Percentiles rank a stretch among this genome's conserved stretches.
These are phyloP conservation scores for Emmelina monodactyla DNA, from an alignment of 2,888 invertebrate species.

Conservation along the genomic window DNA sequence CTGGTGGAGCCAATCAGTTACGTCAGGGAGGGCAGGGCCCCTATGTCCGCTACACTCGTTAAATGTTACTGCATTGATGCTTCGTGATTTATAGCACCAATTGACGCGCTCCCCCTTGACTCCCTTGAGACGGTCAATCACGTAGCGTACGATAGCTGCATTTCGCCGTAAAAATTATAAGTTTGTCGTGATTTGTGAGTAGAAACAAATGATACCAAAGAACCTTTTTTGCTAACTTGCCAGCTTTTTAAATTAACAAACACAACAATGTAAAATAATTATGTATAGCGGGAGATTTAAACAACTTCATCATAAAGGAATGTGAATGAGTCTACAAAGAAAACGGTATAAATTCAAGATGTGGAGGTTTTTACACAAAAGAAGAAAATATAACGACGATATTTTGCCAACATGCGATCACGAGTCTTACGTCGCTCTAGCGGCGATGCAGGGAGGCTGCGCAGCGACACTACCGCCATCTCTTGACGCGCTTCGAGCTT, in stretches of 20 bases:
- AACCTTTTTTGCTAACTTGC: too few species aligned
- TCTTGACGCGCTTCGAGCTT: slow-evolving; percentile 57
- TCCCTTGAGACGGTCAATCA: neutral
- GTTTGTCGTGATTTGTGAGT: too few species aligned
- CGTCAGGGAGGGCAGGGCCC: neutral
- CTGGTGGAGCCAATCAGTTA: too few species aligned
- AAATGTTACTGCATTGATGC: slow-evolving; percentile 25
- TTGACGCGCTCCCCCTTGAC: slow-evolving; percentile 26
- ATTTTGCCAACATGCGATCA: slow-evolving; percentile 34
- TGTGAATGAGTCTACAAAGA: slow-evolving; percentile 52
- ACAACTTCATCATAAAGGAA: slow-evolving; percentile 20
- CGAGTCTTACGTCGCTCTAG: slow-evolving; percentile 53
- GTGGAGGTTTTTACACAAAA: slow-evolving; percentile 57
- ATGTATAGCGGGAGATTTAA: too few species aligned
- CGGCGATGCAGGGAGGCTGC: slow-evolving; percentile 54
- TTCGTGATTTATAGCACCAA: slow-evolving; percentile 41
- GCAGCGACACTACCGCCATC: slow-evolving; percentile 60
- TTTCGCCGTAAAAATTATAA: neutral
- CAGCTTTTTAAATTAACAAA: too few species aligned
- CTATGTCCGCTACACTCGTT: slow-evolving; percentile 30
- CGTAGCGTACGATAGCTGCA: neutral
- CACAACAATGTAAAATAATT: too few species aligned
- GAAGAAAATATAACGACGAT: slow-evolving; percentile 53
- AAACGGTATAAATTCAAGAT: slow-evolving; percentile 48
- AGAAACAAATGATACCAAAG: too few species aligned